Percentiles rank a stretch among this genome's conserved stretches.
phyloP scores from a whole-genome alignment of 2,888 invertebrate species.

The Drosophila atroscutellata region DNA sequence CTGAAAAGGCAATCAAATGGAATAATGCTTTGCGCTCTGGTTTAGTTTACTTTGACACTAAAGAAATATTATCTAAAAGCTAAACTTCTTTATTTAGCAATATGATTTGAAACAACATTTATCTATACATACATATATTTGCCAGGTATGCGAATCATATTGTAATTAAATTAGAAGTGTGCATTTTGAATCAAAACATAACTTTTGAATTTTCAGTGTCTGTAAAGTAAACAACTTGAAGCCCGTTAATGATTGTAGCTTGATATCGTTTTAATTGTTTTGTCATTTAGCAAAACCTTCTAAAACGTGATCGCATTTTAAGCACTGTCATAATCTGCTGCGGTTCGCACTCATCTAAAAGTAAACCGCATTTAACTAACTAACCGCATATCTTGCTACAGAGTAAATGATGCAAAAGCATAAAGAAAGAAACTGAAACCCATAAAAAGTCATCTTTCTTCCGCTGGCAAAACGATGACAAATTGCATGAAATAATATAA shows the following conservation, averaged over 20 bases:
- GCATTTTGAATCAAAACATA: not conserved
- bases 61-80: not conserved
- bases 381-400: slow-evolving; percentile 45
- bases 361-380: slow-evolving; percentile 27
- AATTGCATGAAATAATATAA: slow-evolving; percentile 82
- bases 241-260: slow-evolving; percentile 41
- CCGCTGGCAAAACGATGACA: slow-evolving; percentile 79
- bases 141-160: not conserved
- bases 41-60: not conserved
- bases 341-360: slow-evolving; percentile 39
- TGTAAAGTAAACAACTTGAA: slow-evolving; percentile 4
- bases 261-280: slow-evolving; percentile 60
- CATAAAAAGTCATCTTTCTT: slow-evolving; percentile 75
- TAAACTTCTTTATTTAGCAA: not conserved
- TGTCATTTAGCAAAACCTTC: slow-evolving; percentile 50
- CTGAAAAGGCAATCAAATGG: not conserved
- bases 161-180: slow-evolving; percentile 8
- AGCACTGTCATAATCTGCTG: slow-evolving; percentile 50
- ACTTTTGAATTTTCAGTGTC: slow-evolving; percentile 3
- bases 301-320: slow-evolving; percentile 58
- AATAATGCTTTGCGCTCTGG: not conserved
- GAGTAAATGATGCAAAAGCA: slow-evolving; percentile 65
- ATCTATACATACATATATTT: not conserved
- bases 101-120: not conserved
- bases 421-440: slow-evolving; percentile 40